Evolutionary conservation across 2,797 vertebrate species (phyloP).

Genomic region (Lagorchestes hirsutus): DNA sequence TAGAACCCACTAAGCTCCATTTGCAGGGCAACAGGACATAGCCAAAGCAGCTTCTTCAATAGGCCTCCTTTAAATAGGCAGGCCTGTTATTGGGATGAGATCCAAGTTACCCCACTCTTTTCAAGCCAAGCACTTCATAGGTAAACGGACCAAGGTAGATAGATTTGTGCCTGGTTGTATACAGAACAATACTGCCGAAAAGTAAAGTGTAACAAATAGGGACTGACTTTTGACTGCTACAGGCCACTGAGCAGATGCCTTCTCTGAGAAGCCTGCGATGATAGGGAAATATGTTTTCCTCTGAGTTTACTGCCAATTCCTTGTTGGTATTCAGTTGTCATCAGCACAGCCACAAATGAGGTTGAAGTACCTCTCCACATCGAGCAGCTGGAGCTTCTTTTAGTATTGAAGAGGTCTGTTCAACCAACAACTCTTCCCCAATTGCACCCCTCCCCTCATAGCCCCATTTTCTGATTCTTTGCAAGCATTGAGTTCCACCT

Average conservation of each 20-base stretch:
- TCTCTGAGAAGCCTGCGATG: conserved; percentile 14
- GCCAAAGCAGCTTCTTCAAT: conserved; percentile 52
- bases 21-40: not conserved
- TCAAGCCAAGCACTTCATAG: conserved; percentile 52
- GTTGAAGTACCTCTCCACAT: conserved; percentile 70
- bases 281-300: conserved; percentile 64
- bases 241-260: conserved; percentile 62
- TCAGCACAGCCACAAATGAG: conserved; percentile 60
- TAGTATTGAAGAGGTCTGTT: conserved; percentile 22
- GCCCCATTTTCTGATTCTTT: not conserved
- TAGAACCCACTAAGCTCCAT: conserved; percentile 32
- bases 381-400: conserved; percentile 51
- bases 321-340: conserved; percentile 67
- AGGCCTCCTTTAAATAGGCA: conserved; percentile 42
- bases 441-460: not conserved
- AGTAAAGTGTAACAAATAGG: conserved; percentile 49
- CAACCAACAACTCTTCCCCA: not conserved
- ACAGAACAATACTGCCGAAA: conserved; percentile 56
- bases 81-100: conserved; percentile 54
- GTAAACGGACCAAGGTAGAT: conserved; percentile 58
- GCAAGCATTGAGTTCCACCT: not conserved
- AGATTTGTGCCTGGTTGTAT: conserved; percentile 62
- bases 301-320: conserved; percentile 59
- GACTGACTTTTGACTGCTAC: conserved; percentile 54
- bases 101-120: conserved; percentile 52